Evolutionary conservation across 2,888 invertebrate species (phyloP), one percentile per base, ranked within the genome.

Genomic region (Camponotus fellah): DNA sequence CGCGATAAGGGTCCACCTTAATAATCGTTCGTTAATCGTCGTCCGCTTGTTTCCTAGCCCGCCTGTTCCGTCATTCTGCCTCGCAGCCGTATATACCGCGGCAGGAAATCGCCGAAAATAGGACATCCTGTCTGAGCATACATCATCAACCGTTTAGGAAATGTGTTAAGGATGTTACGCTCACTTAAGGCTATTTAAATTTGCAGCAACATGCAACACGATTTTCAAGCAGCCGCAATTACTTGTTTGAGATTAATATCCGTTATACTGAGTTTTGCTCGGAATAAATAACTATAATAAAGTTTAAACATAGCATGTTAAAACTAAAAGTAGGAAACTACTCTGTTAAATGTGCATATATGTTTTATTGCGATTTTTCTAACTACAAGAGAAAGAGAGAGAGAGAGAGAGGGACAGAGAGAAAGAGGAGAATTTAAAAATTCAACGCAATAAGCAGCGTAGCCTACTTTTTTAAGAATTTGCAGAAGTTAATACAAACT

Each of bases 21-120:
- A 93, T 93, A 93, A 93, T 92, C 91, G 92, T 91, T 90, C 92
- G 92, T 92, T 93, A 93, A 93, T 93, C 92, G 92, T 89, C 85
- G 79, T 60, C 83, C 83, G 49, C 43, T 49, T 60, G 26, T 58
- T 68, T 66, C 32, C 62, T 34, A 46, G 46, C 72, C 60, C 40
- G 14, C 69, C 65, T 74, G 62, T 65, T 66, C 14, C 82, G 53
- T 77, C 83, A 46, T 64, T 26, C 56, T 69, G 12, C 40, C 46
- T 40, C 12, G n/a, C 49, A 34, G 53, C 46, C 43, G 60, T 60
- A n/a, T 68, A 40, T 34, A 9, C 34, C 40, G 37, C 49, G 74
- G 58, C 58, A 46, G 40, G 64, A 64, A 81, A 75, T 81, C 53
- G 60, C n/a, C n/a, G 53, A 53, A 53, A 53, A 53, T 53, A 53